These are phyloP conservation scores for Eupithecia vulgata DNA, from an alignment of 2,888 invertebrate genomes.

Conservation along the genomic window DNA sequence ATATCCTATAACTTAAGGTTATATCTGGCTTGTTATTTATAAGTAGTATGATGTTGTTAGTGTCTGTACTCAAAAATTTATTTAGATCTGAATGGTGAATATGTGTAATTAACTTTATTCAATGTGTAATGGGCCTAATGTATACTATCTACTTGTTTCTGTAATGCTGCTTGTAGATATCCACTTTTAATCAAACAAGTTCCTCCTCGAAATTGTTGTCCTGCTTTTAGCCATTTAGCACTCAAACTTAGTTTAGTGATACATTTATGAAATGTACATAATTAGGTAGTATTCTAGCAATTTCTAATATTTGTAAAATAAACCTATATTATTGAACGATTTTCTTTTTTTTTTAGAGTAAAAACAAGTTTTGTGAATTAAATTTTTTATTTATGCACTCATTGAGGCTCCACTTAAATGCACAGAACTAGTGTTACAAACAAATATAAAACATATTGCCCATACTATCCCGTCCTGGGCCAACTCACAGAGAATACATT, in stretches of 20 bases:
- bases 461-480: background rate
- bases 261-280: conserved; percentile 5
- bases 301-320: background rate
- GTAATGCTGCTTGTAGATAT: background rate
- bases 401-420: conserved; percentile 60
- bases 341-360: background rate
- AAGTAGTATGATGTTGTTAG: too few species aligned
- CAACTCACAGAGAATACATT: background rate
- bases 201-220: background rate
- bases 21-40: too few species aligned
- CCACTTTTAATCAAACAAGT: background rate
- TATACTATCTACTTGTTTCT: background rate
- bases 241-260: background rate
- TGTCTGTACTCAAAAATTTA: background rate
- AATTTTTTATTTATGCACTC: conserved; percentile 61
- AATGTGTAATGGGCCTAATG: background rate
- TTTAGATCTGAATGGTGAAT: background rate
- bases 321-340: background rate
- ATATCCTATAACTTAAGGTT: too few species aligned
- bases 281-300: background rate
- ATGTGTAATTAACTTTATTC: background rate
- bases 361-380: conserved; percentile 38
- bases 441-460: conserved; percentile 43
- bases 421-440: conserved; percentile 58
- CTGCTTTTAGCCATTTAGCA: background rate